Conservation (phyloP, 2,888 invertebrate species). For the Sisyra terminalis region DNA sequence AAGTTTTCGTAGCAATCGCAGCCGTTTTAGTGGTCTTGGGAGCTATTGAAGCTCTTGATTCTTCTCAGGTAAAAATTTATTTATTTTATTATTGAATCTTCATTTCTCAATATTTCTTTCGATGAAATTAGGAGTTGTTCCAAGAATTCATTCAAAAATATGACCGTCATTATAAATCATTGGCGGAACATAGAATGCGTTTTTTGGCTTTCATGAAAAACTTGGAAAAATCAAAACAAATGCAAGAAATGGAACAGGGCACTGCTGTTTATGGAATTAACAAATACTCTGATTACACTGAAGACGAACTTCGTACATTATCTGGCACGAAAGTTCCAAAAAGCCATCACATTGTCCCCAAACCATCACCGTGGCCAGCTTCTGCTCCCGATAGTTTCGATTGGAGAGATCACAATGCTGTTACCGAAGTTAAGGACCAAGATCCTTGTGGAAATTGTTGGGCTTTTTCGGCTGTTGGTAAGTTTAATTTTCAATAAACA, state of each 20-base stretch:
- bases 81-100: too few species aligned
- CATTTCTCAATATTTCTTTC: too few species aligned
- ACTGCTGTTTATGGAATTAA: slow-evolving; percentile 76
- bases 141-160: too few species aligned
- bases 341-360: slow-evolving; percentile 36
- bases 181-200: slow-evolving; percentile 41
- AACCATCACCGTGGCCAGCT: slow-evolving; percentile 38
- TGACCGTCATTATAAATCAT: too few species aligned
- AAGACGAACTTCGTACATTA: slow-evolving; percentile 43
- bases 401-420: slow-evolving; percentile 68
- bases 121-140: too few species aligned
- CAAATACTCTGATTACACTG: slow-evolving; percentile 70
- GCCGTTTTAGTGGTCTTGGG: too few species aligned
- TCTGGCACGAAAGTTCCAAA: slow-evolving; percentile 38
- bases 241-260: slow-evolving; percentile 66
- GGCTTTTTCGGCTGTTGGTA: slow-evolving; percentile 53
- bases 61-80: too few species aligned
- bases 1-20: too few species aligned
- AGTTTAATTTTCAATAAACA: too few species aligned
- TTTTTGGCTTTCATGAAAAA: slow-evolving; percentile 64
- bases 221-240: slow-evolving; percentile 47
- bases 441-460: slow-evolving; percentile 82
- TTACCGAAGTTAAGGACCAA: slow-evolving; percentile 83
- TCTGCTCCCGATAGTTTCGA: slow-evolving; percentile 61
- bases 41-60: too few species aligned